phyloP scores from a whole-genome alignment of 2,888 invertebrate genomes.

The Perdita meconis region DNA sequence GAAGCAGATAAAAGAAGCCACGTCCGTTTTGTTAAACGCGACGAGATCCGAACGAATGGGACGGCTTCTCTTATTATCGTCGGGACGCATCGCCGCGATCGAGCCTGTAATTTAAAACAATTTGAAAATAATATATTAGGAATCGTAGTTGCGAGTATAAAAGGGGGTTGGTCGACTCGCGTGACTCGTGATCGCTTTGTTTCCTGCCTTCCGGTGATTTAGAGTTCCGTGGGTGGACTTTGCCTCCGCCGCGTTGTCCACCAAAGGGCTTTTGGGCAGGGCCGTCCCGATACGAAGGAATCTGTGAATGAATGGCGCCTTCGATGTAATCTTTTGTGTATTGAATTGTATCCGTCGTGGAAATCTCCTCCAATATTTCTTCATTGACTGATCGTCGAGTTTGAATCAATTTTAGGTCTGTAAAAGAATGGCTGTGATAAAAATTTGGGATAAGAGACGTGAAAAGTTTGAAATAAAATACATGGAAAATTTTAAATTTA shows the following conservation, averaged over 20 bases:
- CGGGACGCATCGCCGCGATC: slow-evolving; percentile 42
- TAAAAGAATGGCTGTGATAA: too few relatives aligned
- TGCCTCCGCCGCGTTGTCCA: slow-evolving; percentile 60
- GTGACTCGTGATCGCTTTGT: slow-evolving; percentile 45
- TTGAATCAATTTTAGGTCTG: too few relatives aligned
- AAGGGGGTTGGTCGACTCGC: slow-evolving; percentile 46
- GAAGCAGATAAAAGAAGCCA: slow-evolving; percentile 7
- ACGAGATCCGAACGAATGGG: slow-evolving; percentile 53
- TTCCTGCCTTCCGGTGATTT: slow-evolving; percentile 72
- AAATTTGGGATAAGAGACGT: too few relatives aligned
- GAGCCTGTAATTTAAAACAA: slow-evolving; percentile 79
- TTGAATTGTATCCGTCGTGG: too few relatives aligned
- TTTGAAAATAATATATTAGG: slow-evolving; percentile 75
- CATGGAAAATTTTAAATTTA: too few relatives aligned
- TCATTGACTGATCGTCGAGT: too few relatives aligned
- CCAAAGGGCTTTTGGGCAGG: slow-evolving; percentile 8
- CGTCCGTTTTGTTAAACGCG: slow-evolving; percentile 15
- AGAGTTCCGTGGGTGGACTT: slow-evolving; percentile 76
- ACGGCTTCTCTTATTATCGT: slow-evolving; percentile 64
- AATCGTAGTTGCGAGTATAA: slow-evolving; percentile 63
- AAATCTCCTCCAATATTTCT: too few relatives aligned
- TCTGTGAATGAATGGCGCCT: neutral
- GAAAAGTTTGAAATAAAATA: too few relatives aligned
- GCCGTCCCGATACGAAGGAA: slow-evolving; percentile 7
- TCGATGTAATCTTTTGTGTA: neutral